Evolutionary conservation across 2,113 vertebrate genomes (phyloP), one percentile per base, ranked within the genome.

Genomic region (Gila orcuttii): DNA sequence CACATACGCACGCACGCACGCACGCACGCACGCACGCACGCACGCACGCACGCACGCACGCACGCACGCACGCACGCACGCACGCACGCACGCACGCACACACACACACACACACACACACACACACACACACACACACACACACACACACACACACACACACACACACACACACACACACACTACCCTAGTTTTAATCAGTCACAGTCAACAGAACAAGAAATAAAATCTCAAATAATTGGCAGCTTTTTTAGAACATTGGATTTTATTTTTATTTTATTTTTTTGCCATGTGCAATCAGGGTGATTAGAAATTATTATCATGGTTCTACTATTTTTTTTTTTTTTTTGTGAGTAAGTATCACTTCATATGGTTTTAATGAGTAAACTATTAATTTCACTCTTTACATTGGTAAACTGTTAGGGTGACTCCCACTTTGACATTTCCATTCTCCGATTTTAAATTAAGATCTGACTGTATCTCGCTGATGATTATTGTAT

Each of bases 241-340:
- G 93, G 93, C 92, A 93, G 91, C 89, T 88, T 90, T 91, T 94
- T 92, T 92, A 93, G 92, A 94, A 93, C 95, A n/a, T n/a, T n/a
- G n/a, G n/a, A n/a, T n/a, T n/a, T n/a, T n/a, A n/a, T n/a, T n/a
- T n/a, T n/a, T n/a, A n/a, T n/a, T n/a, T n/a, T n/a, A n/a, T n/a
- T n/a, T n/a, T n/a, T n/a, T 92, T 91, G 87, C 90, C 89, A 89
- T 93, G 91, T 93, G 93, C 91, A 93, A 94, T 93, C 93, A 91
- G 89, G 86, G 88, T 93, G 94, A 94, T 94, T 94, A 94, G 83
- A 92, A 92, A 87, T 94, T 91, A 94, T 95, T 94, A 93, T 7
- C 59, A 64, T 21, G 21, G 86, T 88, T 91, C 82, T 69, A 86
- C 86, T 89, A 91, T n/a, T 15, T 15, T 4, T 17, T n/a, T 8